Evolutionary conservation across 37 sponge, comb jelly and placozoan species (phyloP).

Genomic region (Cliona cf. orientalis): DNA sequence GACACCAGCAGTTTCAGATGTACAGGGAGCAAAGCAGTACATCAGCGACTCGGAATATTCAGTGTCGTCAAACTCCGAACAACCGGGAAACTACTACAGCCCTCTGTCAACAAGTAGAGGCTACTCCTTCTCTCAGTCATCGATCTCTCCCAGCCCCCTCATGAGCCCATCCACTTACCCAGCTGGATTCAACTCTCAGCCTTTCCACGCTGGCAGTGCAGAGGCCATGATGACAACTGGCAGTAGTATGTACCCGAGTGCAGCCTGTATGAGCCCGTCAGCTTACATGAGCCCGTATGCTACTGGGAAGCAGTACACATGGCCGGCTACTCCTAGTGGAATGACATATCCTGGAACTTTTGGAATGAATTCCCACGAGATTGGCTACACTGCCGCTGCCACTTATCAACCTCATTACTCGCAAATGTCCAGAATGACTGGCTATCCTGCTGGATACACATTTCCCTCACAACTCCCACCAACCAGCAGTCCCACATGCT

Average conservation of each 20-base stretch:
- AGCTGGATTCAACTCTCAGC: slow-evolving; percentile 1
- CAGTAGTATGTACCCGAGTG: slow-evolving; percentile 2
- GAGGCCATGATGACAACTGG: slow-evolving; percentile 3
- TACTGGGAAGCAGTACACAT: slow-evolving; percentile 57
- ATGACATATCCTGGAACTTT: slow-evolving; percentile 34
- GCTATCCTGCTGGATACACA: slow-evolving; percentile 14
- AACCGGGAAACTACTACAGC: not conserved
- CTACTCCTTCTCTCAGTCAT: slow-evolving; percentile 27
- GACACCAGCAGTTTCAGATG: slow-evolving; percentile 38
- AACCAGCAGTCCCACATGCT: not conserved
- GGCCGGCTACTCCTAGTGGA: slow-evolving; percentile 56
- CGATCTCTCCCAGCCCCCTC: slow-evolving; percentile 19
- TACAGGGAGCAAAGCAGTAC: slow-evolving; percentile 38
- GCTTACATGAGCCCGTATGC: slow-evolving; percentile 59
- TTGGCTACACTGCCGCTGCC: slow-evolving; percentile 17
- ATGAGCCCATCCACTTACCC: slow-evolving; percentile 27
- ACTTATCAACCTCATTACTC: slow-evolving; percentile 23
- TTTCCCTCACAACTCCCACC: slow-evolving; percentile 15
- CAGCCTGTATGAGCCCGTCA: slow-evolving; percentile 54
- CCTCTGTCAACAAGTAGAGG: slow-evolving; percentile 1
- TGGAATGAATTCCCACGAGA: slow-evolving; percentile 46
- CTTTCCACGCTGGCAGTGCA: not conserved
- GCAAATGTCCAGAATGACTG: slow-evolving; percentile 8
- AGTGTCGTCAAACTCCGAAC: slow-evolving; percentile 11
- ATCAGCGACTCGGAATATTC: slow-evolving; percentile 36